Conservation (phyloP, 1,140 invertebrate genomes). For the Samia ricini region DNA sequence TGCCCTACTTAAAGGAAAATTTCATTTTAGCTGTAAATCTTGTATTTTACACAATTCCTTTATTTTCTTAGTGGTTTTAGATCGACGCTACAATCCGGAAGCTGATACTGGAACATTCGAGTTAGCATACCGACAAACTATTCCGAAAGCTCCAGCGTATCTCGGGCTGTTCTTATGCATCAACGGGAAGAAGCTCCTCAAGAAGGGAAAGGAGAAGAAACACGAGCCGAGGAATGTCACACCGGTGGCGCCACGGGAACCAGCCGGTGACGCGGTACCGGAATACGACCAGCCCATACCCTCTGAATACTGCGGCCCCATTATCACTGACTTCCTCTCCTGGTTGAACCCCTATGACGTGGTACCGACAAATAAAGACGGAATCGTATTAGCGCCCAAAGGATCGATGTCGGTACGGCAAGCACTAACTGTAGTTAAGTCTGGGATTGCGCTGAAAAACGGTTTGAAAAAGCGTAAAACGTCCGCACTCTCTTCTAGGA, state of each 20-base stretch:
- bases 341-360: conserved; percentile 72
- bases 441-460: conserved; percentile 57
- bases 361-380: conserved; percentile 61
- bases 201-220: conserved; percentile 60
- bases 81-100: conserved; percentile 85
- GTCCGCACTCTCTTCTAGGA: conserved; percentile 68
- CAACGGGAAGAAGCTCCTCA: conserved; percentile 81
- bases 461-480: conserved; percentile 74
- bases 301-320: conserved; percentile 63
- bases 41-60: neutral
- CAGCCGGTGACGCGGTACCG: conserved; percentile 38
- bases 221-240: conserved; percentile 44
- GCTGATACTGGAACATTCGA: conserved; percentile 93
- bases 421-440: conserved; percentile 71
- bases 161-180: conserved; percentile 87
- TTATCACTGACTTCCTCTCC: conserved; percentile 71
- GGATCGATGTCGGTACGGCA: conserved; percentile 71
- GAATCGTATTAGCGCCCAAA: conserved; percentile 50
- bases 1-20: no score
- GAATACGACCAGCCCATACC: conserved; percentile 55
- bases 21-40: no score
- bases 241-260: conserved; percentile 37
- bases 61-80: conserved; percentile 87
- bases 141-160: conserved; percentile 89
- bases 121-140: conserved; percentile 84